Percentiles rank a stretch among this genome's conserved stretches.
Evolutionary conservation across 2,888 invertebrate species (phyloP).

Genomic region (Drosophila lacicola): DNA sequence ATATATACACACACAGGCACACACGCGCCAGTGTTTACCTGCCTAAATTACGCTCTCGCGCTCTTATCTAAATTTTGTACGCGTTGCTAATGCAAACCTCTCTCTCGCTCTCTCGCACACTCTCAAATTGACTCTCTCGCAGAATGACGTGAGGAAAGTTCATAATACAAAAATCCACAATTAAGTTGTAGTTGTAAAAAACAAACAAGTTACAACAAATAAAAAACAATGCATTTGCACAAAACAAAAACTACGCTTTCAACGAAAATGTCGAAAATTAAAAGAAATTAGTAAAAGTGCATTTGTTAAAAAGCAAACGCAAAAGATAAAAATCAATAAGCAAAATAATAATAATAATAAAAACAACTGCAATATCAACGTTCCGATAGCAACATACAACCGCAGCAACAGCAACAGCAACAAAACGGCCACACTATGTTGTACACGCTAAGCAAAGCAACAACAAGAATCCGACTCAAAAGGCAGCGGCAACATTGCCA

Average conservation of each 20-base stretch:
- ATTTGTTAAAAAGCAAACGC: conserved; percentile 20
- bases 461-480: conserved; percentile 76
- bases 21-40: background rate
- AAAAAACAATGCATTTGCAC: conserved; percentile 65
- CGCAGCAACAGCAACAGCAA: conserved; percentile 24
- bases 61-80: conserved; percentile 9
- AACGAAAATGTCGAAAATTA: conserved; percentile 67
- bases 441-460: conserved; percentile 74
- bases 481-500: conserved; percentile 51
- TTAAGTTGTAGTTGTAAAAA: conserved; percentile 13
- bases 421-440: conserved; percentile 71
- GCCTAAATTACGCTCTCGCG: background rate
- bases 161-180: conserved; percentile 19
- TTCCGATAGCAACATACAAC: conserved; percentile 10
- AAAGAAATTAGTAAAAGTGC: conserved; percentile 59
- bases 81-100: conserved; percentile 4
- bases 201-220: conserved; percentile 21
- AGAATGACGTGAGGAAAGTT: conserved; percentile 55
- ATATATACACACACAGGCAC: conserved; percentile 2
- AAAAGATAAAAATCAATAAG: conserved; percentile 9
- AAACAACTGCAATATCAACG: conserved; percentile 38
- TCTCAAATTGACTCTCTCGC: conserved; percentile 10
- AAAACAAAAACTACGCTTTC: conserved; percentile 68
- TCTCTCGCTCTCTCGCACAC: conserved; percentile 8
- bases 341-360: conserved; percentile 7